phyloP scores from a whole-genome alignment of 1,140 invertebrate genomes.

The Nomia melanderi region DNA sequence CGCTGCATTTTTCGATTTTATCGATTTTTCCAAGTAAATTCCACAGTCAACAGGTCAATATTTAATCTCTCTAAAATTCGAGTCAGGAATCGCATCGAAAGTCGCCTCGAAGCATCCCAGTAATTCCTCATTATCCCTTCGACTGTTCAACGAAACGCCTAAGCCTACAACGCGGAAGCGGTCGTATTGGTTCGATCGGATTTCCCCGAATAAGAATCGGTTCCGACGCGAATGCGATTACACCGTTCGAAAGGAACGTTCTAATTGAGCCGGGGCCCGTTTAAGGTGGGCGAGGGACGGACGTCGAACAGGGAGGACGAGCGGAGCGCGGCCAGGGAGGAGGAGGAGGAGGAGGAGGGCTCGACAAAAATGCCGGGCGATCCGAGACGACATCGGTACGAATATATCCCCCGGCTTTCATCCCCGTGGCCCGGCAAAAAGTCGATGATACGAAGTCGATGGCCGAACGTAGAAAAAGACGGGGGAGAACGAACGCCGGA shows the following conservation, averaged over 20 bases:
- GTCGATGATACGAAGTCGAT: conserved; percentile 54
- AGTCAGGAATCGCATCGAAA: no score
- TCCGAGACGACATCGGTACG: conserved; percentile 47
- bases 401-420: conserved; percentile 55
- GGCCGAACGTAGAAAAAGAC: conserved; percentile 58
- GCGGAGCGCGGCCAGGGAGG: background rate
- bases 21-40: no score
- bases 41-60: no score
- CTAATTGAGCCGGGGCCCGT: conserved; percentile 27
- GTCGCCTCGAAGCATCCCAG: no score
- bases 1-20: no score
- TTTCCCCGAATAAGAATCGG: no score
- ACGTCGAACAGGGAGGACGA: background rate
- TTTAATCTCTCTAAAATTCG: no score
- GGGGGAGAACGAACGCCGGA: conserved; percentile 19
- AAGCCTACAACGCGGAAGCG: no score
- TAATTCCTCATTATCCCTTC: no score
- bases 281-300: background rate
- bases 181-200: no score
- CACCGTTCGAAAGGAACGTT: conserved; percentile 23
- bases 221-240: conserved; percentile 33
- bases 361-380: conserved; percentile 42
- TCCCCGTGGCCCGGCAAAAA: conserved; percentile 57
- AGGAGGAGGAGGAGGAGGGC: background rate
- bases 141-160: no score